Evolutionary conservation across 2,113 vertebrate species (phyloP).

Genomic region (Thalassoma bifasciatum): DNA sequence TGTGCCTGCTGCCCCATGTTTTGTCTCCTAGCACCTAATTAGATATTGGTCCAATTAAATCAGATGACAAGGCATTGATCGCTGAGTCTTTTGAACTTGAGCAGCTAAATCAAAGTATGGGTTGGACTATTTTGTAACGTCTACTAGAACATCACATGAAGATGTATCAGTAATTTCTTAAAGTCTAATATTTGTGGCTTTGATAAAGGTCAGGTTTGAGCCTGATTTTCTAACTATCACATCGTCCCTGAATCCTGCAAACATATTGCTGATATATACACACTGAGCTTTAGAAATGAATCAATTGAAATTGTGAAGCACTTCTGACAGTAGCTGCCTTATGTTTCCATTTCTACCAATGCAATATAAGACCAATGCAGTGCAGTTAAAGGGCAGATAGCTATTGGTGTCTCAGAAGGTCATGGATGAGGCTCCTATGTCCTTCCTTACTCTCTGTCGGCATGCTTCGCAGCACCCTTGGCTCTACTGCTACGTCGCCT

Average conservation of each 20-base stretch:
- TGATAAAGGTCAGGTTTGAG: slow-evolving; percentile 22
- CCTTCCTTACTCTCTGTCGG: slow-evolving; percentile 48
- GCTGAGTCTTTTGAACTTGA: slow-evolving; percentile 45
- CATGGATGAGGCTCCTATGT: slow-evolving; percentile 62
- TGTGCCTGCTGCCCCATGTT: slow-evolving; percentile 25
- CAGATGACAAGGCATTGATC: slow-evolving; percentile 47
- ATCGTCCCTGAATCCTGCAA: rapidly evolving
- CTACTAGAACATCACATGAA: slow-evolving; percentile 12
- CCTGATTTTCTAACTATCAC: not conserved
- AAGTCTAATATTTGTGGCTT: slow-evolving; percentile 27
- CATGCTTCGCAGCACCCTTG: slow-evolving; percentile 40
- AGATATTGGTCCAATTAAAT: slow-evolving; percentile 56
- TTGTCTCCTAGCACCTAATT: slow-evolving; percentile 65
- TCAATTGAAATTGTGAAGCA: not conserved
- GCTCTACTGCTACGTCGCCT: slow-evolving; percentile 29
- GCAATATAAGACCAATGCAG: slow-evolving; percentile 46
- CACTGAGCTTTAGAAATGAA: not conserved
- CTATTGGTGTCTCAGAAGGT: slow-evolving; percentile 70
- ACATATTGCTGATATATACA: not conserved
- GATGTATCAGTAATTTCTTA: slow-evolving; percentile 13
- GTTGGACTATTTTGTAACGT: slow-evolving; percentile 49
- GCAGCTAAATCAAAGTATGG: slow-evolving; percentile 59
- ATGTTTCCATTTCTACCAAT: slow-evolving; percentile 3
- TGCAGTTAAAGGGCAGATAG: slow-evolving; percentile 59
- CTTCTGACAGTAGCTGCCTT: not conserved